phyloP scores from a whole-genome alignment of 2,113 vertebrate species.

The Megatriorchis doriae region DNA sequence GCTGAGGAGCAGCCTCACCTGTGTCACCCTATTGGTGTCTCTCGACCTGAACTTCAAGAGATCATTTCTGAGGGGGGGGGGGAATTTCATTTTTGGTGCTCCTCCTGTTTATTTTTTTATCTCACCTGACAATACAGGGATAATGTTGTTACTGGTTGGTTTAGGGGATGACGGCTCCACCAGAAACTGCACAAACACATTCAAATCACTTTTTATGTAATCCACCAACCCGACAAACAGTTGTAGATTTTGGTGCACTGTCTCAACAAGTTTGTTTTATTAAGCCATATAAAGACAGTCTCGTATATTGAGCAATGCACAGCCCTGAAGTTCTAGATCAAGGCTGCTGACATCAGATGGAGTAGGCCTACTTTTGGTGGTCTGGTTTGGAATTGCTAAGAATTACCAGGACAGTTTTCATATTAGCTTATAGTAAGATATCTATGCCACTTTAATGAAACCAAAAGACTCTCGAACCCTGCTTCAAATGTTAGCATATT shows the following conservation, averaged over 20 bases:
- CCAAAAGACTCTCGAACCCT: not conserved
- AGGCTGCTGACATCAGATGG: not conserved
- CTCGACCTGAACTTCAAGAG: not conserved
- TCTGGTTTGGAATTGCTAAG: not conserved
- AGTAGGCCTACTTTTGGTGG: not conserved
- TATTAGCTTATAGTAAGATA: not conserved
- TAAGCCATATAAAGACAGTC: not conserved
- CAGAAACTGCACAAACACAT: not conserved
- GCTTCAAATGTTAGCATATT: not conserved
- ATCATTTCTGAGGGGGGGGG: not conserved
- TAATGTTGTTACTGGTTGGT: not conserved
- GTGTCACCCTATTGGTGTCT: accelerated
- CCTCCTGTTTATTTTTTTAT: not conserved
- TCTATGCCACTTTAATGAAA: not conserved
- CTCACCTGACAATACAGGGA: not conserved
- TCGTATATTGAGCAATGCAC: not conserved
- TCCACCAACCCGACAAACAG: not conserved
- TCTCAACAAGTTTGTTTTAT: not conserved
- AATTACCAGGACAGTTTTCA: not conserved
- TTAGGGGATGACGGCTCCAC: not conserved
- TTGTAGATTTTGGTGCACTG: not conserved
- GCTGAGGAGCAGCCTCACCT: not conserved
- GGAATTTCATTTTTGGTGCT: not conserved
- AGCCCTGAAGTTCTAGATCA: not conserved
- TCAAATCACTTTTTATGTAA: not conserved